Conservation (phyloP, 2,888 invertebrate species). For the Nomada fucata region DNA sequence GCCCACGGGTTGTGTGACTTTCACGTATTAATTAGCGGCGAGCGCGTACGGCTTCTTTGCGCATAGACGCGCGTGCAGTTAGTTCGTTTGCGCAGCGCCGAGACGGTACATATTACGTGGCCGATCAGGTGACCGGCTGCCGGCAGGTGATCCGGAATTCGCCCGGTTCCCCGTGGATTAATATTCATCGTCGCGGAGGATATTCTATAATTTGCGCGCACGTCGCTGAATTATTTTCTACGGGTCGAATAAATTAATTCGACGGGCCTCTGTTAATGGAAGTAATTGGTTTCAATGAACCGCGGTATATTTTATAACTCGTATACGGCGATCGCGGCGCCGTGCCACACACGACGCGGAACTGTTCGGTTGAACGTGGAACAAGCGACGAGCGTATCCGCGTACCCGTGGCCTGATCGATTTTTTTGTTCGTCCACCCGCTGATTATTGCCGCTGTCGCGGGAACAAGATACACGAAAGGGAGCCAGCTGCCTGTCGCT, state of each 20-base stretch:
- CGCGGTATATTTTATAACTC: too few species aligned
- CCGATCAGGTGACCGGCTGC: neutral
- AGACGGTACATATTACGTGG: constrained; percentile 21
- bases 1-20: constrained; percentile 74
- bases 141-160: constrained; percentile 23
- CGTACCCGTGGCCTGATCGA: neutral
- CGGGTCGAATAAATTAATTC: too few species aligned
- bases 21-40: constrained; percentile 78
- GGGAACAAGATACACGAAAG: neutral
- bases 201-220: too few species aligned
- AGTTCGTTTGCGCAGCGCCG: constrained; percentile 46
- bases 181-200: too few species aligned
- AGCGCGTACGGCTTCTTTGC: constrained; percentile 52
- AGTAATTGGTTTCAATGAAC: too few species aligned
- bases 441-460: neutral
- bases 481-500: constrained; percentile 26
- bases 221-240: too few species aligned
- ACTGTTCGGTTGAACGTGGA: neutral
- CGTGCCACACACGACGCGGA: neutral
- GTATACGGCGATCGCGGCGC: too few species aligned
- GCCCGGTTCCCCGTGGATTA: neutral
- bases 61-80: constrained; percentile 58
- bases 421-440: too few species aligned
- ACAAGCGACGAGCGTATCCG: neutral
- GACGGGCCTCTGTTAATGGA: too few species aligned